Conservation (phyloP, 2,797 vertebrate species). For the Tragelaphus eurycerus region DNA sequence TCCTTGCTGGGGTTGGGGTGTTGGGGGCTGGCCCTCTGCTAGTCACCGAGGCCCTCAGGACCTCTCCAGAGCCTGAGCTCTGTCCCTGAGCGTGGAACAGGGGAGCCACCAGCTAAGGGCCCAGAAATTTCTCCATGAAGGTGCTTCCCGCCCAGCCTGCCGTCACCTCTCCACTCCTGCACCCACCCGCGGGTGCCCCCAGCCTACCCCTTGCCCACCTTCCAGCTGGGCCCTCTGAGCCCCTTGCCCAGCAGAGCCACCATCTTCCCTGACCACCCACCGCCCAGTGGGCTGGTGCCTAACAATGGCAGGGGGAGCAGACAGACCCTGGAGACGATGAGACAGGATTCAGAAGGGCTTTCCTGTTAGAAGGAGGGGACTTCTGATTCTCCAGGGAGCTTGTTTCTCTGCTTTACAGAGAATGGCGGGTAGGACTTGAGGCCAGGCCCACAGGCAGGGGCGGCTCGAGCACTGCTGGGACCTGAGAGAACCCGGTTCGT, state of each 20-base stretch:
- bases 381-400: not conserved
- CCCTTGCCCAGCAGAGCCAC: not conserved
- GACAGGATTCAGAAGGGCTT: not conserved
- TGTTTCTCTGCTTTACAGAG: not conserved
- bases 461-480: no score
- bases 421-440: not conserved
- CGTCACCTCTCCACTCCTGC: no score
- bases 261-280: not conserved
- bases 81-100: not conserved
- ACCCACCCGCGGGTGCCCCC: not conserved
- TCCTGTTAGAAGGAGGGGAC: not conserved
- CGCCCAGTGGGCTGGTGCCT: not conserved
- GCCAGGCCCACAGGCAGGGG: not conserved
- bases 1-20: not conserved
- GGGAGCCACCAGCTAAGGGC: no score
- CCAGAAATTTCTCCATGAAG: not conserved
- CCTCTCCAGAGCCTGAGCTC: not conserved
- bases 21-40: not conserved
- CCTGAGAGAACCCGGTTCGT: rapidly evolving
- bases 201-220: not conserved
- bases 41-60: not conserved
- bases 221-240: not conserved
- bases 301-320: not conserved
- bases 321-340: not conserved
- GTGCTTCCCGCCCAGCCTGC: not conserved